These are phyloP conservation scores for Oeneis ivallda DNA, from an alignment of 2,888 invertebrate genomes.

Conservation along the genomic window DNA sequence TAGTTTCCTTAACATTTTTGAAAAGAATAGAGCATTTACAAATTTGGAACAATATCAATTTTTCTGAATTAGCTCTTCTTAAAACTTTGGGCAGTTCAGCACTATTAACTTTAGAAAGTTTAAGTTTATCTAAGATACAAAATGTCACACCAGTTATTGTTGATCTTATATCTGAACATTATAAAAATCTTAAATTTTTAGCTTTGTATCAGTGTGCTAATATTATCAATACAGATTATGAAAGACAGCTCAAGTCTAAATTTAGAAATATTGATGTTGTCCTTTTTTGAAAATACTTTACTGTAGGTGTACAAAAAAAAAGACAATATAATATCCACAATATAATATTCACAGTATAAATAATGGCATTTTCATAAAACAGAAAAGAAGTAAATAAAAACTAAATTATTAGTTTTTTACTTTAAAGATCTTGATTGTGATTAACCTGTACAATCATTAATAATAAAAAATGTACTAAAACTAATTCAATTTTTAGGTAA, in stretches of 20 bases:
- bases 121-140: slow-evolving; percentile 68
- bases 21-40: slow-evolving; percentile 60
- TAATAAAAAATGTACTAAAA: slow-evolving; percentile 29
- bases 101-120: slow-evolving; percentile 57
- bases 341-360: slow-evolving; percentile 41
- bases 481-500: slow-evolving; percentile 27
- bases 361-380: slow-evolving; percentile 38
- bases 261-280: slow-evolving; percentile 73
- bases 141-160: slow-evolving; percentile 68
- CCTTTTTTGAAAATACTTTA: slow-evolving; percentile 51
- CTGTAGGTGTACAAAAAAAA: slow-evolving; percentile 21
- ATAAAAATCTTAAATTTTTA: slow-evolving; percentile 66
- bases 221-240: slow-evolving; percentile 67
- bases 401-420: slow-evolving; percentile 19
- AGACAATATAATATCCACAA: slow-evolving; percentile 30
- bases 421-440: slow-evolving; percentile 25
- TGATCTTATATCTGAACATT: slow-evolving; percentile 68
- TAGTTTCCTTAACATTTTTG: slow-evolving; percentile 55
- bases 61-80: slow-evolving; percentile 60
- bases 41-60: slow-evolving; percentile 71
- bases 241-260: slow-evolving; percentile 68
- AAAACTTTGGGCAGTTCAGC: slow-evolving; percentile 57
- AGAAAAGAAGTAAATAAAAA: slow-evolving; percentile 25
- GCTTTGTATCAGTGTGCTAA: slow-evolving; percentile 72
- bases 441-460: slow-evolving; percentile 15